These are phyloP conservation scores for Caenorhabditis doughertyi DNA, from an alignment of 2,888 invertebrate genomes.

Conservation along the genomic window DNA sequence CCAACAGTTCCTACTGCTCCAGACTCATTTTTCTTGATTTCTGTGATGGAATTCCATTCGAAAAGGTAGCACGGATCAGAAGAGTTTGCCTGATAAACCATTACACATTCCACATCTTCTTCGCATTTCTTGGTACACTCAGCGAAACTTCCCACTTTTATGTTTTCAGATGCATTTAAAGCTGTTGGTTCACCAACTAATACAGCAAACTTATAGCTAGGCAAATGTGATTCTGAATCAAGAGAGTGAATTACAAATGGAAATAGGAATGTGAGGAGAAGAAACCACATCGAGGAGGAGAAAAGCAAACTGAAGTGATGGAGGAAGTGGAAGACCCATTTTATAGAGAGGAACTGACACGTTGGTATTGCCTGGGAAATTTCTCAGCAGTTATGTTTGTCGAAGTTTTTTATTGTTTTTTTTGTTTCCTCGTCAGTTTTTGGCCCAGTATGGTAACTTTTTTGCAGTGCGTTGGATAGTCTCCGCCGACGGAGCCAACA, in stretches of 20 bases:
- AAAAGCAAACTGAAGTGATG: neutral
- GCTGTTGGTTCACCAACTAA: slow-evolving; percentile 10
- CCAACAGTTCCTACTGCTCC: slow-evolving; percentile 31
- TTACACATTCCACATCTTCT: slow-evolving; percentile 6
- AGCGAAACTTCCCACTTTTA: slow-evolving; percentile 8
- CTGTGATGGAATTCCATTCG: neutral
- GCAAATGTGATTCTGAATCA: neutral
- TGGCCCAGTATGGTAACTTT: too few relatives aligned
- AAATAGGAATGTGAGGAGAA: neutral
- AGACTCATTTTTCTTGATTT: slow-evolving; percentile 15
- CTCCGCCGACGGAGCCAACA: too few relatives aligned
- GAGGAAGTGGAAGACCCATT: neutral
- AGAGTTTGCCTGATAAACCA: slow-evolving; percentile 17
- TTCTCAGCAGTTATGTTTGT: too few relatives aligned
- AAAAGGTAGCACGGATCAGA: slow-evolving; percentile 35
- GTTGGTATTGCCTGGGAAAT: too few relatives aligned
- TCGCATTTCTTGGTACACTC: slow-evolving; percentile 33
- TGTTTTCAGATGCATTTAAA: neutral
- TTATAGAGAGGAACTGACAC: neutral
- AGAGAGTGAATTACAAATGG: neutral
- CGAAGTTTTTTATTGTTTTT: too few relatives aligned
- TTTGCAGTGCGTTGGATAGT: too few relatives aligned
- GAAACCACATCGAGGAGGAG: neutral
- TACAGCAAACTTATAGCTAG: slow-evolving; percentile 24
- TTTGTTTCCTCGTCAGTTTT: too few relatives aligned